Conservation (phyloP, 1,140 invertebrate genomes). For the Drosophila lini region DNA sequence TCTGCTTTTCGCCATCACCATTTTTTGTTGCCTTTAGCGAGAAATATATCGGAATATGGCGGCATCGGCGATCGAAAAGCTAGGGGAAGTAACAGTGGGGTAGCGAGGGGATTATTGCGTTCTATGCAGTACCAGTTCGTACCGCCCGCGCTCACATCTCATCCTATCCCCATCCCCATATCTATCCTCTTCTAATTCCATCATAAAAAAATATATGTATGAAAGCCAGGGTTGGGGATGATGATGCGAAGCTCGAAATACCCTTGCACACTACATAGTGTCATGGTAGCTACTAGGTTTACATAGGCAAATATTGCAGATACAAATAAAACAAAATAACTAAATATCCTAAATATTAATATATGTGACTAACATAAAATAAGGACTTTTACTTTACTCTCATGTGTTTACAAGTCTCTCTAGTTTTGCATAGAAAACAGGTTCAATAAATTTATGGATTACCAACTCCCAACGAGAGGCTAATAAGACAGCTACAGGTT, state of each 20-base stretch:
- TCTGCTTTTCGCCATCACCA: conserved; percentile 27
- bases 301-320: neutral
- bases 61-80: conserved; percentile 12
- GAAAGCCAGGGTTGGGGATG: neutral
- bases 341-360: no score
- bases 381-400: neutral
- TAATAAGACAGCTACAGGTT: conserved; percentile 11
- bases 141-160: conserved; percentile 25
- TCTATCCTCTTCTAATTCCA: conserved; percentile 17
- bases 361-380: no score
- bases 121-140: conserved; percentile 59
- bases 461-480: neutral
- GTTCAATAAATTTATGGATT: neutral
- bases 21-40: conserved; percentile 16
- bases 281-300: neutral
- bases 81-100: conserved; percentile 4
- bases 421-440: neutral
- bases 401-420: neutral
- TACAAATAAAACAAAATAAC: neutral
- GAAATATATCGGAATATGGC: conserved; percentile 25
- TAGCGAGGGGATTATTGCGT: conserved; percentile 40
- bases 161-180: conserved; percentile 1
- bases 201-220: neutral
- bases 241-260: conserved; percentile 4
- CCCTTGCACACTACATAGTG: neutral